These are phyloP conservation scores for Scolopax rusticola DNA, from an alignment of 2,797 vertebrate species.

Conservation along the genomic window DNA sequence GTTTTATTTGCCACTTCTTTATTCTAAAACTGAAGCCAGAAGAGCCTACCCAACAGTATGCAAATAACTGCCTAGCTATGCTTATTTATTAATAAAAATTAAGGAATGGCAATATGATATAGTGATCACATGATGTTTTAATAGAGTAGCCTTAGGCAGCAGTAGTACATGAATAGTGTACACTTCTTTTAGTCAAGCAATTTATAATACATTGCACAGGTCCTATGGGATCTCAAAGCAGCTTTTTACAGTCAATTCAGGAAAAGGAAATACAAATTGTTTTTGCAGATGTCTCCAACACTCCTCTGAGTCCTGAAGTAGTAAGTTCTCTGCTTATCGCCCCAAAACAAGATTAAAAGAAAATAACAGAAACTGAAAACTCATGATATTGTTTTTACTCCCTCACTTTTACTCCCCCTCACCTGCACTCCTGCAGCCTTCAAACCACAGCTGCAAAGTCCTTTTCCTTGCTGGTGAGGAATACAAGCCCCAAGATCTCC, in stretches of 20 bases:
- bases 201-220: slow-evolving; percentile 12
- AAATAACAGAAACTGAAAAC: background rate
- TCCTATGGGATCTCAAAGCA: background rate
- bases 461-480: background rate
- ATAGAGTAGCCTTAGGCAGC: slow-evolving; percentile 18
- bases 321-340: background rate
- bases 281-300: slow-evolving; percentile 14
- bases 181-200: slow-evolving; percentile 13
- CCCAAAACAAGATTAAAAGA: background rate
- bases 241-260: background rate
- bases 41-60: background rate
- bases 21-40: background rate
- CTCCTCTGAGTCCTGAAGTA: background rate
- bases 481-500: background rate
- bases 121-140: background rate
- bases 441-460: background rate
- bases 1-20: background rate
- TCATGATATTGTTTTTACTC: background rate
- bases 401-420: background rate
- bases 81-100: slow-evolving; percentile 59
- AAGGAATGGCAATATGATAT: background rate
- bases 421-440: background rate
- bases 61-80: background rate
- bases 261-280: background rate
- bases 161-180: background rate